Evolutionary conservation across 2,888 invertebrate species (phyloP).

Genomic region (Arctia plantaginis): DNA sequence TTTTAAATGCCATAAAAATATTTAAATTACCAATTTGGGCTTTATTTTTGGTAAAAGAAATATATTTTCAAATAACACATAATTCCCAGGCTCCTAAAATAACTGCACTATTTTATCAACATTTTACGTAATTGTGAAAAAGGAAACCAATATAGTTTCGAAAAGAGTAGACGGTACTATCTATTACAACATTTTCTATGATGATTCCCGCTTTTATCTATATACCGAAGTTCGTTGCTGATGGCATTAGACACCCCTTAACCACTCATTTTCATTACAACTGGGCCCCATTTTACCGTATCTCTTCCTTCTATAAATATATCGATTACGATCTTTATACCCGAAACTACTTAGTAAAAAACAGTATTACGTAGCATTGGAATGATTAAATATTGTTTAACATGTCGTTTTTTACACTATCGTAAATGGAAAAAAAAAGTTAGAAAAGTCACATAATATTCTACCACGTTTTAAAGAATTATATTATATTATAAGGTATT

Average conservation of each 20-base stretch:
- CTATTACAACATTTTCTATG: slow-evolving; percentile 8
- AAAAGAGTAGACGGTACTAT: slow-evolving; percentile 10
- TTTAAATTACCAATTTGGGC: too few relatives aligned
- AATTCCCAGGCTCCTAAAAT: not conserved
- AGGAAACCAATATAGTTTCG: not conserved
- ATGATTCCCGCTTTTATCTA: slow-evolving; percentile 20
- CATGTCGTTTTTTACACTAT: not conserved
- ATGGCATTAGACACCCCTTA: slow-evolving; percentile 21
- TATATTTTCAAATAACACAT: too few relatives aligned
- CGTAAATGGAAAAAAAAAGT: not conserved
- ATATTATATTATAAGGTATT: too few relatives aligned
- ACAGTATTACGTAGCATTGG: not conserved
- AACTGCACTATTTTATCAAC: not conserved
- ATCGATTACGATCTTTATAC: slow-evolving; percentile 4
- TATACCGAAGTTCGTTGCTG: slow-evolving; percentile 4
- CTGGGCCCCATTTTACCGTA: slow-evolving; percentile 11
- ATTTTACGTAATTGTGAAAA: not conserved
- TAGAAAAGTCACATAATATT: too few relatives aligned
- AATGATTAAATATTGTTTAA: not conserved
- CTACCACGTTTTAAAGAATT: too few relatives aligned
- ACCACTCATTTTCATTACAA: slow-evolving; percentile 22
- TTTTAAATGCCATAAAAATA: too few relatives aligned
- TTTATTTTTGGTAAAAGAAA: not conserved
- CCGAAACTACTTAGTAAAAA: not conserved
- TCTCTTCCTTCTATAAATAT: slow-evolving; percentile 7